Evolutionary conservation across 2,113 vertebrate species (phyloP), one percentile per base, ranked within the genome.

Genomic region (Vimba vimba): DNA sequence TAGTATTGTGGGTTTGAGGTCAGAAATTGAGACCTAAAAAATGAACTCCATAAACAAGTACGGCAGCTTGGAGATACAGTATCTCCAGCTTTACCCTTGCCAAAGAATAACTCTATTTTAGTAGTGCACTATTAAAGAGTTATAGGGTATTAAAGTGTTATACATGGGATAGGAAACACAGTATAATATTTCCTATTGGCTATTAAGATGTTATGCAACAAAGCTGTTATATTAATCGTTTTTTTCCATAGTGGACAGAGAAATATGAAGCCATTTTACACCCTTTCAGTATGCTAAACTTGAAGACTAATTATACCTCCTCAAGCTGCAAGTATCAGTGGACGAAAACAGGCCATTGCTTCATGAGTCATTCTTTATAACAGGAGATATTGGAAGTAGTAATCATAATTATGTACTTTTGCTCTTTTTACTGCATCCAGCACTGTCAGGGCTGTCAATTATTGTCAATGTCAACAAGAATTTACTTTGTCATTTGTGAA

Each of bases 201-300:
- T 79, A 6, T 23, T 36, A 79, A 60, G 23, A 11, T 60, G 55
- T 79, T 79, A n/a, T 60, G 77, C 12, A 60, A 62, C 77, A 79
- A 25, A 60, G 33, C 6, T 79, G 76, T 39, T 25, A 60, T 62
- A 21, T 25, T 19, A 25, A 59, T 73, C 9, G 12, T 39, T 39
- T 79, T 77, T 79, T 79, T 17, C 33, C 6, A 1, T 23, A 23
- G 11, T 13, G 33, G 11, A n/a, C 11, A 1, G 55, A 79, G 55
- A 79, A 79, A 60, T 25, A 60, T 79, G 21, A 79, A 79, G 23
- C 77, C 55, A 60, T 78, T 78, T 57, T 27, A 30, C 55, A 79
- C 55, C 33, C 33, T 43, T 36, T 79, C 55, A 79, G 55, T 23
- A 33, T 27, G 45, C 74, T 52, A 47, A 78, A 21, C 50, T 17